Base-by-base conservation (phyloP, 2,113 vertebrate genomes). In the Boleophthalmus pectinirostris region DNA sequence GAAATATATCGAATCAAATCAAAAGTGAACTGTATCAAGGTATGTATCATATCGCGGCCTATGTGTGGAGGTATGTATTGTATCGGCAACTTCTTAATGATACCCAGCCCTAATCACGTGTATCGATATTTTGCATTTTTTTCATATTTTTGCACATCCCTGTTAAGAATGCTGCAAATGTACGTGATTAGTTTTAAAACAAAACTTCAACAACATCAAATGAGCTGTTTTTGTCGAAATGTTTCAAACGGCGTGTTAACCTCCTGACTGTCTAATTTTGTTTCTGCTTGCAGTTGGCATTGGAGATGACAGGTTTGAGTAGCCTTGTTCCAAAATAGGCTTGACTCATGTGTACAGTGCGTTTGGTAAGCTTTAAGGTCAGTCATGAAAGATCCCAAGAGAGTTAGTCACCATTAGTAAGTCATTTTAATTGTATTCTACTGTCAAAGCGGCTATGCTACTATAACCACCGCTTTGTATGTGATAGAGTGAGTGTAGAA, bases 401-500 rank as follows among this genome's bases (percentile, higher is more conserved):
- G 83, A 88, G 82, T 75, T 72, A 91, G 81, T 85, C 82, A 81
- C 54, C 72, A 91, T 88, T 88, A 88, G 73, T 69, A 76, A 82
- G 72, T 79, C 72, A 81, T 88, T 86, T 86, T 78, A 79, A 86
- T 87, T 89, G 84, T 87, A 82, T 46, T 74, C 75, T 85, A 89
- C 85, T 70, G 72, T 82, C 81, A 88, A 82, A 86, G 75, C 25
- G 9, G 20, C 61, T 38, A 14, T 63, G 75, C 56, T 74, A 79
- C 23, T 88, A 75, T 87, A 77, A 74, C 84, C 86, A 73, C 29
- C 71, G 82, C 56, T 58, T 25, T 25, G 24, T 79, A 72, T 75
- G 71, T 77, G 75, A 83, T 84, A 29, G 79, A 79, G 15, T 74
- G 61, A 79, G 65, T 68, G 73, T 72, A 77, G 76, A 61, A 87